Evolutionary conservation across 1,140 invertebrate species (phyloP), one percentile per base, ranked within the genome.

Genomic region (Hycleus cichorii): DNA sequence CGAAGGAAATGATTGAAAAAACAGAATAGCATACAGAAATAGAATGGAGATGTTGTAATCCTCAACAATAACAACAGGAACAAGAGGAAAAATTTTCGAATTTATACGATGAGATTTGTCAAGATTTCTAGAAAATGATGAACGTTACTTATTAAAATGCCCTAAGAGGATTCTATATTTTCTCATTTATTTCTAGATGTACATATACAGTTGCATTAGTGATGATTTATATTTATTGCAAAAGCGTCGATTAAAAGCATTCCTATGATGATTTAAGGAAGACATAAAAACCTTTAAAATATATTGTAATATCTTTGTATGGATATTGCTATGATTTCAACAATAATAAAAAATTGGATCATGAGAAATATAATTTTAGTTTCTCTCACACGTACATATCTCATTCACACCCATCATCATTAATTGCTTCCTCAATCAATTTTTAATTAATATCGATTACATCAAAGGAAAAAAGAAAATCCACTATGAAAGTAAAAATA

Each of bases 151-250:
- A n/a, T 40, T 8, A 8, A 18, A 18, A 18, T 18, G 3, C 54
- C 47, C 18, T 48, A 43, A 48, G 54, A 40, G 47, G 46, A 48
- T 48, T 57, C 46, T 32, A 11, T 46, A 49, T 48, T 47, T 48
- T 32, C 4, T 32, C 2, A 32, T 32, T 32, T 32, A 5, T 5
- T 32, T 32, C 7, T 32, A 32, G 44, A 56, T 56, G 40, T 56
- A 50, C 48, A 48, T 49, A 42, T 48, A 51, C 56, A 49, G 50
- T 39, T 43, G 44, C 48, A 58, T 58, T 58, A 58, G 56, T 39
- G 27, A 49, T 49, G 56, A 58, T 58, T 58, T 58, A 58, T 48
- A 58, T 58, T 58, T 58, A 58, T 58, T 58, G 56, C 56, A 51
- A 25, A 32, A 25, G 38, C 39, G 45, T 48, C 48, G 47, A 58